phyloP scores from a whole-genome alignment of 2,797 vertebrate genomes.

The Neosilurus hyrtlii region DNA sequence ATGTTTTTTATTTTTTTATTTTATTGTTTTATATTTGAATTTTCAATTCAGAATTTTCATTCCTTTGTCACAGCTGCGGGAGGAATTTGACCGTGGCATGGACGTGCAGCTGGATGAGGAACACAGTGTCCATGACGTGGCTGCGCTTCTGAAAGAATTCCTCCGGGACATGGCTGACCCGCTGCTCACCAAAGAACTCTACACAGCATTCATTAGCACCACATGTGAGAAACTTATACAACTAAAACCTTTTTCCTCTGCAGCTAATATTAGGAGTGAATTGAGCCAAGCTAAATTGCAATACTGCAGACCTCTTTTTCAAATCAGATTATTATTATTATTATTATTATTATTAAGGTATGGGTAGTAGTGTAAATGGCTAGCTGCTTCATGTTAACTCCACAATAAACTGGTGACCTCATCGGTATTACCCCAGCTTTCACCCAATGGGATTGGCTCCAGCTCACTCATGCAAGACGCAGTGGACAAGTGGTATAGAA shows the following conservation, averaged over 20 bases:
- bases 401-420: no score
- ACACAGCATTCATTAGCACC: constrained; percentile 92
- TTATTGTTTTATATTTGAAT: no score
- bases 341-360: no score
- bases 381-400: no score
- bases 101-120: constrained; percentile 88
- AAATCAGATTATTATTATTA: no score
- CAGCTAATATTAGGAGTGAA: background rate
- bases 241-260: background rate
- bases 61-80: constrained; percentile 76
- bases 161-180: constrained; percentile 95
- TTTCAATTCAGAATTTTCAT: no score
- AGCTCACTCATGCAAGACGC: no score
- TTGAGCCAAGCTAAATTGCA: background rate
- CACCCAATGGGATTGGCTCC: no score
- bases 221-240: constrained; percentile 72
- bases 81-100: constrained; percentile 90
- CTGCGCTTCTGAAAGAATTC: constrained; percentile 95
- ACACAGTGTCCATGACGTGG: constrained; percentile 92
- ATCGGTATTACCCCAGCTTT: no score
- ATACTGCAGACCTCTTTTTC: background rate
- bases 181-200: constrained; percentile 92
- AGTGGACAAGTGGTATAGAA: no score
- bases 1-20: no score
- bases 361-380: no score